These are phyloP conservation scores for Rhynchonycteris naso DNA, from an alignment of 2,797 vertebrate genomes.

Conservation along the genomic window DNA sequence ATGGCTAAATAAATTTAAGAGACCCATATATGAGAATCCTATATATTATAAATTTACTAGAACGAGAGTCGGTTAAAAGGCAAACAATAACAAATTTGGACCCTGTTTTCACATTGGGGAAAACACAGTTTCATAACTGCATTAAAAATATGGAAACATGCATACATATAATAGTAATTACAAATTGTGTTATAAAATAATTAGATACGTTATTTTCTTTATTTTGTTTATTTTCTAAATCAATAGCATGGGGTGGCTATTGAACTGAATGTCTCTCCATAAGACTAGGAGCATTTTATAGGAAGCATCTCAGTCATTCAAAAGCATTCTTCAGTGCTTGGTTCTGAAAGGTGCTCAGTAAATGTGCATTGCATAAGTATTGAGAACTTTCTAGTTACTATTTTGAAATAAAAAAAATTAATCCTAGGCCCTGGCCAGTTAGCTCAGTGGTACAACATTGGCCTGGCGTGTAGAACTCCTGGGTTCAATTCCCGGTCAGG, in stretches of 20 bases:
- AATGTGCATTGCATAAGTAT: background rate
- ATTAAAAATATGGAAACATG: background rate
- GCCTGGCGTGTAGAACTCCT: too few relatives aligned
- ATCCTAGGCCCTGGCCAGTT: background rate
- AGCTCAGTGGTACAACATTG: too few relatives aligned
- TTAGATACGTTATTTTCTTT: background rate
- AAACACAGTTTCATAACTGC: background rate
- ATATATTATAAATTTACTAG: background rate
- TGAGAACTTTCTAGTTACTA: background rate
- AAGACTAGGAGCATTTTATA: background rate
- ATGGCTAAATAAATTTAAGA: background rate
- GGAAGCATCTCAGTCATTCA: background rate
- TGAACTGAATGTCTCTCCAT: background rate
- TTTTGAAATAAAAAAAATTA: conserved; percentile 26
- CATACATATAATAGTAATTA: background rate
- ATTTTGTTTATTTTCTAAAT: background rate
- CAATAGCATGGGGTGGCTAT: background rate
- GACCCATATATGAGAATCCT: background rate
- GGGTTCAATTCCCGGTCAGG: too few relatives aligned
- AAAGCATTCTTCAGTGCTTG: background rate
- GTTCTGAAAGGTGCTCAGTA: background rate
- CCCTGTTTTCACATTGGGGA: background rate
- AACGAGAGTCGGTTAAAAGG: background rate
- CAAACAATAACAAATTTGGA: background rate
- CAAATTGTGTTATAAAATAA: background rate